Percentiles rank a stretch among this genome's conserved stretches.
These are phyloP conservation scores for Drosophila ambigua DNA, from an alignment of 1,140 invertebrate species.

Conservation along the genomic window DNA sequence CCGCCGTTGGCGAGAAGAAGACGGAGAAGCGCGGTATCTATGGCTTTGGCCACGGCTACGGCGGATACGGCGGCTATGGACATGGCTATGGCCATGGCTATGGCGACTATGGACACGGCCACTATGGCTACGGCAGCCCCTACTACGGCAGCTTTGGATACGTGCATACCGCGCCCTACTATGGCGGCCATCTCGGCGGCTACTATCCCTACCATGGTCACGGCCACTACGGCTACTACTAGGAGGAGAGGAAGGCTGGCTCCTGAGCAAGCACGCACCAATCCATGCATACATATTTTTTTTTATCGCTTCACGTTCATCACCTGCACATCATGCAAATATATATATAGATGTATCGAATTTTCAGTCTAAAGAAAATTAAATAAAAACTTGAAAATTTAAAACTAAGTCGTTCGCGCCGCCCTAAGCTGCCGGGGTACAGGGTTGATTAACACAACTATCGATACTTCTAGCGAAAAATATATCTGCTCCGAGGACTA, in stretches of 20 bases:
- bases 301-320: constrained; percentile 43
- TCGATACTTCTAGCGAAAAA: too few relatives aligned
- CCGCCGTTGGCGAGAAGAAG: constrained; percentile 64
- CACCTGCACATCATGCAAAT: constrained; percentile 27
- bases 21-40: constrained; percentile 77
- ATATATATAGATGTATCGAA: constrained; percentile 21
- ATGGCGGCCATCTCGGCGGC: constrained; percentile 68
- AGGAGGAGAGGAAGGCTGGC: constrained; percentile 1
- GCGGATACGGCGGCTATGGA: constrained; percentile 17
- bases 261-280: not conserved
- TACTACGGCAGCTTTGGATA: constrained; percentile 71
- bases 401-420: too few relatives aligned
- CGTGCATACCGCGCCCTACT: constrained; percentile 59
- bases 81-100: constrained; percentile 39
- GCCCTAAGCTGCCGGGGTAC: too few relatives aligned
- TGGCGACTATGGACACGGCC: constrained; percentile 46
- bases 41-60: constrained; percentile 62
- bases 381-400: not conserved
- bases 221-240: constrained; percentile 74
- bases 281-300: constrained; percentile 30
- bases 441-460: too few relatives aligned
- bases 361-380: constrained; percentile 23
- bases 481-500: too few relatives aligned
- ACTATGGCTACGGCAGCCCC: constrained; percentile 56
- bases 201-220: constrained; percentile 70